A percentile compares a stretch with the other conserved stretches of the same genome.
Conservation (phyloP, 2,888 invertebrate genomes). For the Frankliniella fusca region DNA sequence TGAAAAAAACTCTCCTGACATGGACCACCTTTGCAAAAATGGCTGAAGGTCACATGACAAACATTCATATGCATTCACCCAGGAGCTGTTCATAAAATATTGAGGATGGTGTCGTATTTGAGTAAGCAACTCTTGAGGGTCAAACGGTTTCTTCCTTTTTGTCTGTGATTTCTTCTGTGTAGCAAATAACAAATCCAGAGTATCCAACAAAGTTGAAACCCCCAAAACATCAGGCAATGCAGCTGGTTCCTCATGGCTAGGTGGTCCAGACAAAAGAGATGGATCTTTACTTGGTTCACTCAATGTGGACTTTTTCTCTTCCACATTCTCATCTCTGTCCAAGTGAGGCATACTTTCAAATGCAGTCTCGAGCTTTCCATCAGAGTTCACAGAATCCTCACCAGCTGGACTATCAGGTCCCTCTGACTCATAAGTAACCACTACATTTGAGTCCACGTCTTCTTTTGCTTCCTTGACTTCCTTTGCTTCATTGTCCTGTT, state of each 20-base stretch:
- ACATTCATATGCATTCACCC: slow-evolving; percentile 60
- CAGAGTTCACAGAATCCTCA: not conserved
- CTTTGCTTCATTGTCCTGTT: not conserved
- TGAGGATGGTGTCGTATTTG: slow-evolving; percentile 61
- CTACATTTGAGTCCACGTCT: not conserved
- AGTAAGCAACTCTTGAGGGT: slow-evolving; percentile 67
- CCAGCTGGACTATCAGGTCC: not conserved
- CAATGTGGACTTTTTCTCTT: not conserved
- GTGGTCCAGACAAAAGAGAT: not conserved
- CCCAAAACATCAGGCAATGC: not conserved
- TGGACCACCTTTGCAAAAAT: slow-evolving; percentile 70
- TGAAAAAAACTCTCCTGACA: slow-evolving; percentile 71
- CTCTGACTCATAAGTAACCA: not conserved
- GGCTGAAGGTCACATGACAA: slow-evolving; percentile 77
- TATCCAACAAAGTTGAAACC: not conserved
- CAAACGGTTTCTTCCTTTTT: slow-evolving; percentile 49
- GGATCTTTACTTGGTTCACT: not conserved
- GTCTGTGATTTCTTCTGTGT: not conserved
- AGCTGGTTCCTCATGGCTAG: not conserved
- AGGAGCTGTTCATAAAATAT: slow-evolving; percentile 58
- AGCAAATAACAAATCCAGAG: not conserved
- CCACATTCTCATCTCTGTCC: not conserved
- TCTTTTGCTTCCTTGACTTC: not conserved
- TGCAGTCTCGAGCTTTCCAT: slow-evolving; percentile 1
- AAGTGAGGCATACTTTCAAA: slow-evolving; percentile 1